These are phyloP conservation scores for Zaprionus ornatus DNA, from an alignment of 1,140 invertebrate species.

Conservation along the genomic window DNA sequence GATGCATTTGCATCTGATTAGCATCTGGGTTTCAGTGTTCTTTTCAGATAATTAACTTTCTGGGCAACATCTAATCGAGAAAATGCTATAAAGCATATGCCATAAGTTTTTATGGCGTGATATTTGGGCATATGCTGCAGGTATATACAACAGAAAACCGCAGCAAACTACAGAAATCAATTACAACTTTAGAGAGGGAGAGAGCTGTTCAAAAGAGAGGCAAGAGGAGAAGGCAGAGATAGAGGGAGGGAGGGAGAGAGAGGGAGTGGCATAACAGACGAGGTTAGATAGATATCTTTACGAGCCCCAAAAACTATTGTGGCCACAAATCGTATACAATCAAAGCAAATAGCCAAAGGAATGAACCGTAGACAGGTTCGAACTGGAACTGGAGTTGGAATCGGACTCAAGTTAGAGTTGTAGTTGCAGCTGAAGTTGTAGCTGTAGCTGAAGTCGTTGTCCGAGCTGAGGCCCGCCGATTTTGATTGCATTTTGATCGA, in stretches of 20 bases:
- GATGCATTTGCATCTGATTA: slow-evolving; percentile 19
- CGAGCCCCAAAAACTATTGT: slow-evolving; percentile 65
- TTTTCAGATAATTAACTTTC: slow-evolving; percentile 2
- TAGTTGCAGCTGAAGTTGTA: not conserved
- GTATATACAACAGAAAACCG: slow-evolving; percentile 38
- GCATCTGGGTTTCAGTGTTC: not conserved
- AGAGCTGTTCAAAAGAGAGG: slow-evolving; percentile 4
- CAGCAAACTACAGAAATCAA: slow-evolving; percentile 68
- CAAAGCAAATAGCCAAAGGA: slow-evolving; percentile 47
- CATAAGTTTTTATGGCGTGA: slow-evolving; percentile 55
- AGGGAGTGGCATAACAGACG: too few relatives aligned
- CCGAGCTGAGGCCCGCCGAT: slow-evolving; percentile 52
- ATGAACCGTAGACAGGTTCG: not conserved
- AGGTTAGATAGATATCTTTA: slow-evolving; percentile 71
- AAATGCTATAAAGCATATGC: slow-evolving; percentile 25
- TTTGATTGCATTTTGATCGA: slow-evolving; percentile 82
- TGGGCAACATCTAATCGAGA: not conserved
- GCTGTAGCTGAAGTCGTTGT: slow-evolving; percentile 10
- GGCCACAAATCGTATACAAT: slow-evolving; percentile 55
- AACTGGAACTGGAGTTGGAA: slow-evolving; percentile 1
- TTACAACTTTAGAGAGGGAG: slow-evolving; percentile 58
- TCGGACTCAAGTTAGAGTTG: too few relatives aligned
- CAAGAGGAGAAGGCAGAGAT: slow-evolving; percentile 1
- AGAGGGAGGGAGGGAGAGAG: slow-evolving; percentile 25
- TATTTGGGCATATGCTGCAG: slow-evolving; percentile 35